These are phyloP conservation scores for Chymomyza procnemis DNA, from an alignment of 2,888 invertebrate genomes.

Conservation along the genomic window DNA sequence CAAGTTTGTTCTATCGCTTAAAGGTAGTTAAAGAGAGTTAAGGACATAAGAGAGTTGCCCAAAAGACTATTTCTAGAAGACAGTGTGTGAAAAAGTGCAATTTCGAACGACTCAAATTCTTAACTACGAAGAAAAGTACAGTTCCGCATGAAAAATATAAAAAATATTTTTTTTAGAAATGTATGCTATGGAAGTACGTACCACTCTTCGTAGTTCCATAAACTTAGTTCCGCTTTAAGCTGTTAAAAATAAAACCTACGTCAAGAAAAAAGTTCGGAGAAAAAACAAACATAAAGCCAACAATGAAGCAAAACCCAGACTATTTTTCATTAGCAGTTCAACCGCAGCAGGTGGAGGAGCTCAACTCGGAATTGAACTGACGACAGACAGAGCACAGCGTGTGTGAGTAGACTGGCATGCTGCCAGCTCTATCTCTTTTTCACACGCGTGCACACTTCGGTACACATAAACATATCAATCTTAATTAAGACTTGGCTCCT, in stretches of 20 bases:
- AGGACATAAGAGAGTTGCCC: too few species aligned
- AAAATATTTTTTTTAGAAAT: too few species aligned
- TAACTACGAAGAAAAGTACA: too few species aligned
- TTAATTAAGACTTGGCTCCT: constrained; percentile 74
- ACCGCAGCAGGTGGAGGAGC: neutral
- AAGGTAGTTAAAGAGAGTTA: too few species aligned
- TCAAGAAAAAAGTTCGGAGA: neutral
- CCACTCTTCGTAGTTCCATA: too few species aligned
- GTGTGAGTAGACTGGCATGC: neutral
- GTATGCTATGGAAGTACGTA: too few species aligned
- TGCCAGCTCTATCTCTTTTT: neutral
- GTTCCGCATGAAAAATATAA: too few species aligned
- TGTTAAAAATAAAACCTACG: neutral
- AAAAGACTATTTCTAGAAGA: too few species aligned
- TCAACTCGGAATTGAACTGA: neutral
- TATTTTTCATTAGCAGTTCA: neutral
- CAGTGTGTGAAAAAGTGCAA: too few species aligned
- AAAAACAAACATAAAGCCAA: neutral
- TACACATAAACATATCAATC: constrained; percentile 73
- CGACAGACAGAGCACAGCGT: neutral
- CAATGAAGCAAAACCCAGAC: neutral
- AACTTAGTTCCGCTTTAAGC: too few species aligned
- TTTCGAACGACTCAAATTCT: too few species aligned
- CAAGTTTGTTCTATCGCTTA: too few species aligned
- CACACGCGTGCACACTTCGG: constrained; percentile 16